phyloP scores from a whole-genome alignment of 1,140 invertebrate species.

The Drosophila malerkotliana region DNA sequence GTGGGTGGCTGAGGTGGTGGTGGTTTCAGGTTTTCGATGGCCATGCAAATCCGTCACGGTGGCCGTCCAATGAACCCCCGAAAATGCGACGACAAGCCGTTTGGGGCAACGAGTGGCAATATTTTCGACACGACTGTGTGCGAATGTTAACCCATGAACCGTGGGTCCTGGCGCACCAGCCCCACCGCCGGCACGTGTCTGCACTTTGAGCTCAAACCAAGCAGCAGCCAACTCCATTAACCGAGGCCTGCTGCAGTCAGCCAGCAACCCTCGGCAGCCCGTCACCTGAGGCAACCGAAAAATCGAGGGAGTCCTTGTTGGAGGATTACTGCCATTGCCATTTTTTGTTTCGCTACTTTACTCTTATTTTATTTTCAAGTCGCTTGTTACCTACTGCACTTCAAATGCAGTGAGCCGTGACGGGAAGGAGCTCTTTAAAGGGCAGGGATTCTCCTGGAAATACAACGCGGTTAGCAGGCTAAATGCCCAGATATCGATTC shows the following conservation, averaged over 20 bases:
- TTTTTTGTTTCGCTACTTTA: slow-evolving; percentile 22
- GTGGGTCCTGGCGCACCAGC: slow-evolving; percentile 11
- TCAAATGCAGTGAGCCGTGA: slow-evolving; percentile 69
- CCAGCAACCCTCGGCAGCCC: slow-evolving; percentile 16
- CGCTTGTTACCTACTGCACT: slow-evolving; percentile 71
- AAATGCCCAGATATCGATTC: slow-evolving; percentile 45
- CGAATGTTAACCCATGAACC: slow-evolving; percentile 36
- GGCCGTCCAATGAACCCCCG: slow-evolving; percentile 57
- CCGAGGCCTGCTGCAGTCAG: slow-evolving; percentile 15
- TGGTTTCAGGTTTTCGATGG: slow-evolving; percentile 26
- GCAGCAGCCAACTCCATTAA: slow-evolving; percentile 60
- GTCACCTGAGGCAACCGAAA: slow-evolving; percentile 54
- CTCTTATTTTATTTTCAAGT: slow-evolving; percentile 5
- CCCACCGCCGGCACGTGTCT: slow-evolving; percentile 66
- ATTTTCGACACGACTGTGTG: slow-evolving; percentile 64
- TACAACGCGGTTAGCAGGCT: slow-evolving; percentile 8
- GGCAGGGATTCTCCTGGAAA: background rate
- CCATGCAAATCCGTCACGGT: slow-evolving; percentile 76
- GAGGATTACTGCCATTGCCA: slow-evolving; percentile 22
- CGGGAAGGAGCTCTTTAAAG: background rate
- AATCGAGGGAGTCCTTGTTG: slow-evolving; percentile 30
- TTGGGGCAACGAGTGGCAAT: slow-evolving; percentile 34
- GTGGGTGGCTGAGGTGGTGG: slow-evolving; percentile 31
- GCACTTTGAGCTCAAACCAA: slow-evolving; percentile 74
- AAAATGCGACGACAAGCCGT: slow-evolving; percentile 61